Evolutionary conservation across 64 coral and sea anemone genomes (phyloP).

Genomic region (Dendronephthya gigantea): DNA sequence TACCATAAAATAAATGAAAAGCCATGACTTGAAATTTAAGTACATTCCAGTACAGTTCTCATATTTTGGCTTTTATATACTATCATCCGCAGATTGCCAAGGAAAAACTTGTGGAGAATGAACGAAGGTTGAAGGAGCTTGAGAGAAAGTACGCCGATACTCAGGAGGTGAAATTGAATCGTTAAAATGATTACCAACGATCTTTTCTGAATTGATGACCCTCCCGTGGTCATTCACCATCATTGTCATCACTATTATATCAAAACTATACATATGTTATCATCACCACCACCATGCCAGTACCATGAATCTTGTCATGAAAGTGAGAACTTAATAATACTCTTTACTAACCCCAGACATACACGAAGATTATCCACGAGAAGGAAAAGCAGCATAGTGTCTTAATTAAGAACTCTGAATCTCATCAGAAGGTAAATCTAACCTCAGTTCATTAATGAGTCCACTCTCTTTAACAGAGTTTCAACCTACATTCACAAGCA

Average conservation of each 20-base stretch:
- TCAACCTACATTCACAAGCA: no score
- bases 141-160: neutral
- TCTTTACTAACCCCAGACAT: neutral
- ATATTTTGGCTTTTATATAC: neutral
- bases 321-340: neutral
- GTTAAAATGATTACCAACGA: neutral
- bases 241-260: neutral
- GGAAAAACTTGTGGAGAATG: neutral
- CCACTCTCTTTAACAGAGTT: no score
- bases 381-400: constrained; percentile 2
- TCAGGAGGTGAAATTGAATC: neutral
- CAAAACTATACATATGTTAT: no score
- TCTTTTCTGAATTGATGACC: neutral
- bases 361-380: neutral
- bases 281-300: neutral
- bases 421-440: neutral
- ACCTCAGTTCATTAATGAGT: no score
- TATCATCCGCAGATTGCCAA: neutral
- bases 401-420: neutral
- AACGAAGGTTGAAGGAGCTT: neutral
- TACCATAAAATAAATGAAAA: no score
- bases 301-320: no score
- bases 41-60: no score
- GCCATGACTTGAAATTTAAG: no score
- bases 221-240: neutral